Conservation (phyloP, 2,113 vertebrate species). For the Actinemys pallida region DNA sequence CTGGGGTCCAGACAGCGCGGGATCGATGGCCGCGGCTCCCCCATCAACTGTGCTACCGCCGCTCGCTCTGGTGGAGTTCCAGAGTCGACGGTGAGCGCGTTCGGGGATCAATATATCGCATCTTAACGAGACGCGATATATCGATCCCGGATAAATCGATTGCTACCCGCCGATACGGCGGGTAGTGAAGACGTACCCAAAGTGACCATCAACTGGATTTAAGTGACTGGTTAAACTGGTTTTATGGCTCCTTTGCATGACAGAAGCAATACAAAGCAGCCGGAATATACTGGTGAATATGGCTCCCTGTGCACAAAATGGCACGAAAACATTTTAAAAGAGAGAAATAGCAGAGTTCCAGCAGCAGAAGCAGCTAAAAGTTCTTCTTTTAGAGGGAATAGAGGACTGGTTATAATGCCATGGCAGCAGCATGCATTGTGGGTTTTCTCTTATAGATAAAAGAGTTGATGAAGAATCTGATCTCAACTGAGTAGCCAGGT, state of each 20-base stretch:
- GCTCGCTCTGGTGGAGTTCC: no score
- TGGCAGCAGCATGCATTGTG: fast-evolving
- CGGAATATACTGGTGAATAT: not conserved
- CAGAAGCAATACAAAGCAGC: not conserved
- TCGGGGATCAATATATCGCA: no score
- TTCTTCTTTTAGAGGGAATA: not conserved
- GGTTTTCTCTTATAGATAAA: not conserved
- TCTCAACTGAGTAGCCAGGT: not conserved
- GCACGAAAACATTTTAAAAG: not conserved
- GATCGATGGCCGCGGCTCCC: no score
- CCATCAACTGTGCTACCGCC: no score
- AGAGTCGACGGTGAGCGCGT: no score
- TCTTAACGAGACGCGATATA: no score
- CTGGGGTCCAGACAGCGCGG: no score
- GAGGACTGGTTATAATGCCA: not conserved
- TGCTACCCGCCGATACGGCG: no score
- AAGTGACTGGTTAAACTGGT: not conserved
- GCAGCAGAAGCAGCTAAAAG: not conserved
- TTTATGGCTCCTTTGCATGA: not conserved
- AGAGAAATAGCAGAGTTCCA: not conserved
- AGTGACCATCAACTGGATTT: not conserved
- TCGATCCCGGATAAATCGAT: no score
- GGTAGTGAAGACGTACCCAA: no score
- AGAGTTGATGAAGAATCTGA: not conserved
- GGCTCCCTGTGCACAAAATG: fast-evolving